These are phyloP conservation scores for Amia ocellicauda DNA, from an alignment of 2,113 vertebrate species.

Conservation along the genomic window DNA sequence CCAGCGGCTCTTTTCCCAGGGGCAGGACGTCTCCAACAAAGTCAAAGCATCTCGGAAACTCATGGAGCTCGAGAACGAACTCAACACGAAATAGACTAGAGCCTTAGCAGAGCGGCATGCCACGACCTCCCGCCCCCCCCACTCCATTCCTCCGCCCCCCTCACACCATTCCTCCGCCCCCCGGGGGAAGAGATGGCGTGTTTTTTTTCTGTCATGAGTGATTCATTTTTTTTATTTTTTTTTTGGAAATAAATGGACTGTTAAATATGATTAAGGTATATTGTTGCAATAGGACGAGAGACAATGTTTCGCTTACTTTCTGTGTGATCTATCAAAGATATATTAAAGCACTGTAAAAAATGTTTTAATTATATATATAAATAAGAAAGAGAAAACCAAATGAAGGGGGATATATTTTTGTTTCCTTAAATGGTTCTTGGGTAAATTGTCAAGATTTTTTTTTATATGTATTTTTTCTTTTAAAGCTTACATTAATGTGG, in stretches of 20 bases:
- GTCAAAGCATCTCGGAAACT: slow-evolving; percentile 95
- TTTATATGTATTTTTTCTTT: slow-evolving; percentile 39
- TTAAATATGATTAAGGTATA: slow-evolving; percentile 62
- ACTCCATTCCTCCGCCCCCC: slow-evolving; percentile 29
- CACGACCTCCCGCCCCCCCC: slow-evolving; percentile 28
- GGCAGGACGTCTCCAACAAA: slow-evolving; percentile 94
- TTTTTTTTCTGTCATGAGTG: slow-evolving; percentile 45
- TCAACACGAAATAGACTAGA: slow-evolving; percentile 80
- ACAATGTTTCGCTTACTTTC: slow-evolving; percentile 53
- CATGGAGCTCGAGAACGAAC: slow-evolving; percentile 95
- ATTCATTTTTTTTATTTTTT: slow-evolving; percentile 52
- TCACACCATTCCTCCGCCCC: not conserved
- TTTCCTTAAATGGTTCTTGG: slow-evolving; percentile 53
- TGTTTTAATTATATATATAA: slow-evolving; percentile 64
- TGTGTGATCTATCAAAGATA: slow-evolving; percentile 64
- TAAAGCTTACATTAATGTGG: slow-evolving; percentile 63
- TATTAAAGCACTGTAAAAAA: slow-evolving; percentile 78
- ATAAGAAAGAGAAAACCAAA: slow-evolving; percentile 54
- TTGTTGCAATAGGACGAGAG: slow-evolving; percentile 62
- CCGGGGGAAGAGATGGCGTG: slow-evolving; percentile 8
- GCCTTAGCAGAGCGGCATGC: slow-evolving; percentile 44
- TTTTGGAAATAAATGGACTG: slow-evolving; percentile 60
- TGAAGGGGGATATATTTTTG: slow-evolving; percentile 68
- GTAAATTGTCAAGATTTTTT: slow-evolving; percentile 36
- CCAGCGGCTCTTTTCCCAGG: slow-evolving; percentile 96